Conservation (phyloP, 2,113 vertebrate genomes). For the Gymnogyps californianus region DNA sequence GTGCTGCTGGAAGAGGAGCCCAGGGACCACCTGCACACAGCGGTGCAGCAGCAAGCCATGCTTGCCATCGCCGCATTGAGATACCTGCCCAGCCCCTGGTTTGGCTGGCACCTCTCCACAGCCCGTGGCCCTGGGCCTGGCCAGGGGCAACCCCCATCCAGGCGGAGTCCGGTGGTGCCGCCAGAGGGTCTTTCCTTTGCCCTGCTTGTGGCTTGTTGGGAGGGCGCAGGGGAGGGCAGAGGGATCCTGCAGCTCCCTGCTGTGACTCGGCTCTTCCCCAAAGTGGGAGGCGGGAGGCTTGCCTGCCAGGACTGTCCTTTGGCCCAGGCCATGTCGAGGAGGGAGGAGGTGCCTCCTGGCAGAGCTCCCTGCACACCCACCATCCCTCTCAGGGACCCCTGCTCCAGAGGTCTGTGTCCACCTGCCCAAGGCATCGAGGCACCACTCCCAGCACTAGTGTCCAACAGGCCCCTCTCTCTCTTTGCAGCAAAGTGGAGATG, state of each 20-base stretch:
- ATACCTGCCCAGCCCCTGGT: not conserved
- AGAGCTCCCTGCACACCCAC: too few relatives aligned
- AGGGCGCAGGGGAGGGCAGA: not conserved
- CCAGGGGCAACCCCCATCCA: not conserved
- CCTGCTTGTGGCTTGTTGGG: not conserved
- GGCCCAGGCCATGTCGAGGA: not conserved
- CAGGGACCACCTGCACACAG: not conserved
- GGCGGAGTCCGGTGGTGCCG: not conserved
- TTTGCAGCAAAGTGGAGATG: too few relatives aligned
- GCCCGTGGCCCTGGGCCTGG: not conserved
- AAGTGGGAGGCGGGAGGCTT: too few relatives aligned
- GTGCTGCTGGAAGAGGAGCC: not conserved
- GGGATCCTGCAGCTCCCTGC: not conserved
- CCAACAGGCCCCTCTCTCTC: not conserved
- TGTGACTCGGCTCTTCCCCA: not conserved
- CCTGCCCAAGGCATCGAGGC: not conserved
- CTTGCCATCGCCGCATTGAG: not conserved
- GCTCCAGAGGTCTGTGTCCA: not conserved
- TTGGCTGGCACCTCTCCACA: not conserved
- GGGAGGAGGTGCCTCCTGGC: not conserved
- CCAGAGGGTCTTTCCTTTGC: not conserved
- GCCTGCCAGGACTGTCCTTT: too few relatives aligned
- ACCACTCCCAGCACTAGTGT: not conserved
- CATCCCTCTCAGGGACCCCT: not conserved
- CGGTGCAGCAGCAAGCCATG: not conserved